A percentile compares a stretch with the other conserved stretches of the same genome.
phyloP scores from a whole-genome alignment of 2,797 vertebrate genomes.

The Oophaga sylvatica region DNA sequence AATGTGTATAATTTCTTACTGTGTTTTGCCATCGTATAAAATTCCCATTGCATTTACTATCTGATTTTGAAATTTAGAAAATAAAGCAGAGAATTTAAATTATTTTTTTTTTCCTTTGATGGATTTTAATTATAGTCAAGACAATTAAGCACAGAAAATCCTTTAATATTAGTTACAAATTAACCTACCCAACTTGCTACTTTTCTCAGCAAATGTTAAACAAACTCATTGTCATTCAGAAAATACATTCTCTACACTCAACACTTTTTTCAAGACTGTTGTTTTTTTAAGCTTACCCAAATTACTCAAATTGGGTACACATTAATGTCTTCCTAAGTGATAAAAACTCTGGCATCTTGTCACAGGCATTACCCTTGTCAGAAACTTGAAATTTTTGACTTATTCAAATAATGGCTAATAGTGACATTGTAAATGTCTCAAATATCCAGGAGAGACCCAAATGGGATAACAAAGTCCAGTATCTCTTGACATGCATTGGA shows the following conservation, averaged over 20 bases:
- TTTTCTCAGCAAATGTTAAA: background rate
- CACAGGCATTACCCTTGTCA: background rate
- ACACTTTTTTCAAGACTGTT: background rate
- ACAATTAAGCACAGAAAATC: background rate
- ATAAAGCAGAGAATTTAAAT: no score
- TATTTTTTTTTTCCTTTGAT: no score
- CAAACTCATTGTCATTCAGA: background rate
- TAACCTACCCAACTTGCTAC: background rate
- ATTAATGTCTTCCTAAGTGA: conserved; percentile 4
- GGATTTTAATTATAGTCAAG: background rate
- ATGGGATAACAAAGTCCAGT: conserved; percentile 37
- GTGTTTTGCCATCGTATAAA: no score
- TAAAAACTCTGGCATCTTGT: background rate
- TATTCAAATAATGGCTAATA: background rate
- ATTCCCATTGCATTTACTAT: no score
- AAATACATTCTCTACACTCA: background rate
- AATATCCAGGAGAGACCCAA: conserved; percentile 20
- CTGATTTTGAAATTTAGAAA: no score
- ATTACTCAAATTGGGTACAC: background rate
- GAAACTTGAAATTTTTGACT: background rate
- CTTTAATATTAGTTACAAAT: conserved; percentile 34
- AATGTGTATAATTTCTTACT: no score
- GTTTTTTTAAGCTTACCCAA: background rate
- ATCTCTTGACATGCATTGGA: conserved; percentile 35
- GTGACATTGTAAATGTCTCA: background rate